A percentile compares a stretch with the other conserved stretches of the same genome.
phyloP scores from a whole-genome alignment of 2,113 vertebrate genomes.

The Hydropotes inermis region DNA sequence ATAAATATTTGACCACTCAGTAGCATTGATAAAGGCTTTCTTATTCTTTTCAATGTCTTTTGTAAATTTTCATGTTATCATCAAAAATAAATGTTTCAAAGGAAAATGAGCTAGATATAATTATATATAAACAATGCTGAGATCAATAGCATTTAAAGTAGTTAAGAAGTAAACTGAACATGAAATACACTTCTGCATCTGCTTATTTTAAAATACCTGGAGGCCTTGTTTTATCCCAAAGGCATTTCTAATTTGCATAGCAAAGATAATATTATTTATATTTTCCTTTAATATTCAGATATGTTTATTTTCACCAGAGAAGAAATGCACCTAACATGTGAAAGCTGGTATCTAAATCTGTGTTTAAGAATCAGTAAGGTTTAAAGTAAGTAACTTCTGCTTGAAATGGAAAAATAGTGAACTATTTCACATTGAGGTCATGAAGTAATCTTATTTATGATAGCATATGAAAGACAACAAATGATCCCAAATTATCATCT shows the following conservation, averaged over 20 bases:
- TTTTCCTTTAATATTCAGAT: slow-evolving; percentile 71
- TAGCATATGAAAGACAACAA: neutral
- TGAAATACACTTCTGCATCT: slow-evolving; percentile 57
- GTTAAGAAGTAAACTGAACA: slow-evolving; percentile 60
- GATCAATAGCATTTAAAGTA: slow-evolving; percentile 76
- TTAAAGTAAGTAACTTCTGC: slow-evolving; percentile 49
- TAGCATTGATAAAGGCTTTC: slow-evolving; percentile 29
- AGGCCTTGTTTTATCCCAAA: slow-evolving; percentile 58
- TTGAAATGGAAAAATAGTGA: slow-evolving; percentile 33
- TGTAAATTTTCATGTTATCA: slow-evolving; percentile 55
- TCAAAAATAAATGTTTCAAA: slow-evolving; percentile 70
- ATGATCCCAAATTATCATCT: neutral
- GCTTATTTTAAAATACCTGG: slow-evolving; percentile 71
- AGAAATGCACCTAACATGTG: slow-evolving; percentile 43
- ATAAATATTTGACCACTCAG: neutral
- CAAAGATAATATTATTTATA: slow-evolving; percentile 71
- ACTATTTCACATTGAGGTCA: slow-evolving; percentile 40
- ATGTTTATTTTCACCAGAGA: slow-evolving; percentile 58
- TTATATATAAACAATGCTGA: slow-evolving; percentile 71
- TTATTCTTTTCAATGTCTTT: slow-evolving; percentile 1
- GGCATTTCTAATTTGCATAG: slow-evolving; percentile 73
- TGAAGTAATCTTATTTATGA: slow-evolving; percentile 34
- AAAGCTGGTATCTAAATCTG: slow-evolving; percentile 49
- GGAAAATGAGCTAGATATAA: slow-evolving; percentile 56
- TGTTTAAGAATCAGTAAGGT: slow-evolving; percentile 30